A percentile compares a stretch with the other conserved stretches of the same genome.
Evolutionary conservation across 2,888 invertebrate genomes (phyloP).

Genomic region (Cryptocheilus praepositus): DNA sequence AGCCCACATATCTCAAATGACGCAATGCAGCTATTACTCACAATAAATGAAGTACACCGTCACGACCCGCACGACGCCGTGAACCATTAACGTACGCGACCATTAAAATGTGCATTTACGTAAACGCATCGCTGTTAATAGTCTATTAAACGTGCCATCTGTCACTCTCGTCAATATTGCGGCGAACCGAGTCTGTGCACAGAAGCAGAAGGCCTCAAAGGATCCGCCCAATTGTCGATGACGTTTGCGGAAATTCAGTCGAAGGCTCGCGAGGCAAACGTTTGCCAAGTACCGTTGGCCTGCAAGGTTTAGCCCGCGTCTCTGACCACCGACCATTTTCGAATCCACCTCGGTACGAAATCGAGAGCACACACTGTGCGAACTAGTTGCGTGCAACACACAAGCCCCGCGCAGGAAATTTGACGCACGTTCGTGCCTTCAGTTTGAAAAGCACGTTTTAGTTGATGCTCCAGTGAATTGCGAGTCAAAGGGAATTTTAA

Average conservation of each 20-base stretch:
- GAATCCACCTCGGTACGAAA: conserved; percentile 9
- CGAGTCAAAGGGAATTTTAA: too few relatives aligned
- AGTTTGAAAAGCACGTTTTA: too few relatives aligned
- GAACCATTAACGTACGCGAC: too few relatives aligned
- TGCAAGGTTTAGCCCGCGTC: conserved; percentile 19
- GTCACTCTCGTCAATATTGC: not conserved
- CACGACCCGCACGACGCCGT: too few relatives aligned
- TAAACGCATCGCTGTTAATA: not conserved
- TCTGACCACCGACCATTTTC: conserved; percentile 49
- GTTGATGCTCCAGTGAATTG: too few relatives aligned
- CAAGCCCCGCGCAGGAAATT: too few relatives aligned
- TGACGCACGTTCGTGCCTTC: too few relatives aligned
- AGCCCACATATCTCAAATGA: too few relatives aligned
- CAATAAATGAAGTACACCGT: too few relatives aligned
- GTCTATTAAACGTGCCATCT: not conserved
- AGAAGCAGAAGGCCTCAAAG: conserved; percentile 24
- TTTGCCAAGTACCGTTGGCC: conserved; percentile 46
- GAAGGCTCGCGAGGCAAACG: conserved; percentile 42
- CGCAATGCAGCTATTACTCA: too few relatives aligned
- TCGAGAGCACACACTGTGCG: conserved; percentile 32
- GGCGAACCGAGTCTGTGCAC: not conserved
- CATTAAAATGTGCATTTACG: not conserved
- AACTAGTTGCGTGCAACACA: conserved; percentile 53
- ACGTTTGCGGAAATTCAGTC: conserved; percentile 34
- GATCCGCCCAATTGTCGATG: conserved; percentile 28